Conservation (phyloP, 2,113 vertebrate genomes). For the Budorcas taxicolor region DNA sequence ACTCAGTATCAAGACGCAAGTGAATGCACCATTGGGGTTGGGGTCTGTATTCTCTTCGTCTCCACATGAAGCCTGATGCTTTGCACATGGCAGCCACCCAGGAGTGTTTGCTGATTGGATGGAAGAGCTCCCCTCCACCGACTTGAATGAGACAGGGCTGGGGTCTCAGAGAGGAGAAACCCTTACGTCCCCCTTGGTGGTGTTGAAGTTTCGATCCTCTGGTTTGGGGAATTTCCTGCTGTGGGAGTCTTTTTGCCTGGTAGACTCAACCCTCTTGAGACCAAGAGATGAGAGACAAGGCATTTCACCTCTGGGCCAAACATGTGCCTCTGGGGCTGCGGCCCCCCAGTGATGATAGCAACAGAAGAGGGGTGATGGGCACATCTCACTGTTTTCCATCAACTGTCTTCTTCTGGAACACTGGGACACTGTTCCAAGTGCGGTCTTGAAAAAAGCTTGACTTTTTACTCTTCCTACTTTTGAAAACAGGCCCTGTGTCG, state of each 20-base stretch:
- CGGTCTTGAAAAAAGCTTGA: background rate
- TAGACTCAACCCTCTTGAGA: background rate
- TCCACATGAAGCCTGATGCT: background rate
- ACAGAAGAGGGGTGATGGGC: too few relatives aligned
- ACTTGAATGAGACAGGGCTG: background rate
- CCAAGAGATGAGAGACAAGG: too few relatives aligned
- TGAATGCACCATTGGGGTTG: fast-evolving
- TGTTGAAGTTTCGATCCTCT: background rate
- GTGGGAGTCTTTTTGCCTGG: background rate
- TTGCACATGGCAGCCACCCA: fast-evolving
- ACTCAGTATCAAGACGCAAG: background rate
- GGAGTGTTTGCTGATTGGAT: background rate
- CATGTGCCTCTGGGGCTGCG: background rate
- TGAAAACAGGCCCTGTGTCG: background rate
- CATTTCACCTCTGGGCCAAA: background rate
- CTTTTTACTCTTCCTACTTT: background rate
- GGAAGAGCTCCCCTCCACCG: background rate
- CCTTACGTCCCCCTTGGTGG: fast-evolving
- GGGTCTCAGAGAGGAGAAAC: background rate
- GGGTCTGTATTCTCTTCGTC: background rate
- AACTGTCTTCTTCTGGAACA: background rate
- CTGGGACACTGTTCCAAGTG: background rate
- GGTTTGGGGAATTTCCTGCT: too few relatives aligned
- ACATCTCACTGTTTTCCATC: background rate
- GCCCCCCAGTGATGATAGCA: fast-evolving